Base-by-base conservation (phyloP, 2,113 vertebrate genomes). In the Anhinga anhinga region DNA sequence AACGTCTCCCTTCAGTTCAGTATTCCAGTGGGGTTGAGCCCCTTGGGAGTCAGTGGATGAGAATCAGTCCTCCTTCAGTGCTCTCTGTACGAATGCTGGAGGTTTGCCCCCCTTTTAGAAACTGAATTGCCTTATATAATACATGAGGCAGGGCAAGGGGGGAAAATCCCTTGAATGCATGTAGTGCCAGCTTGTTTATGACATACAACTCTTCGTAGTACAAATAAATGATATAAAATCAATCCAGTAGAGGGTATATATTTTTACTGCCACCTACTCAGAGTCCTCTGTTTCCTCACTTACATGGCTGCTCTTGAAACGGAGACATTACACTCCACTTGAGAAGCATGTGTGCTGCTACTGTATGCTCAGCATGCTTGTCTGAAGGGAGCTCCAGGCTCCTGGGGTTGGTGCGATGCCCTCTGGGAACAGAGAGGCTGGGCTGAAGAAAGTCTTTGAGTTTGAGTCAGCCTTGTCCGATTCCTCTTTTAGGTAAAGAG, bases 401-500 rank as follows among this genome's bases (percentile, higher is more conserved):
- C 27, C 44, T 79, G 45, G 71, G 23, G 38, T 16, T 45, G 42
- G 1, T 29, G 21, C 50, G 26, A 13, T 50, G 10, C 4, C 5
- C 38, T 61, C 21, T 36, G 63, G 63, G 47, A 82, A 6, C 30
- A 69, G 50, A 44, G 34, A 40, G 29, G 2, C 11, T 71, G n/a
- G 59, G 23, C 32, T 69, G 56, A 59, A 84, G n/a, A 21, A 70
- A 59, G 11, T 22, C 44, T 66, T 36, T 55, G 50, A 40, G 27
- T 82, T 59, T 72, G 25, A 58, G 34, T 74, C 25, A 56, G 5
- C 23, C 70, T 88, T 71, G 82, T 91, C 93, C 3, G 0, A 62
- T 96, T 96, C 92, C 67, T 78, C 53, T 53, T 91, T 76, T 73
- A 99, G 99, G 99, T 99, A 6, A 99, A 99, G 95, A 99, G 99